These are phyloP conservation scores for Ophonus ardosiacus DNA, from an alignment of 2,888 invertebrate genomes.

Conservation along the genomic window DNA sequence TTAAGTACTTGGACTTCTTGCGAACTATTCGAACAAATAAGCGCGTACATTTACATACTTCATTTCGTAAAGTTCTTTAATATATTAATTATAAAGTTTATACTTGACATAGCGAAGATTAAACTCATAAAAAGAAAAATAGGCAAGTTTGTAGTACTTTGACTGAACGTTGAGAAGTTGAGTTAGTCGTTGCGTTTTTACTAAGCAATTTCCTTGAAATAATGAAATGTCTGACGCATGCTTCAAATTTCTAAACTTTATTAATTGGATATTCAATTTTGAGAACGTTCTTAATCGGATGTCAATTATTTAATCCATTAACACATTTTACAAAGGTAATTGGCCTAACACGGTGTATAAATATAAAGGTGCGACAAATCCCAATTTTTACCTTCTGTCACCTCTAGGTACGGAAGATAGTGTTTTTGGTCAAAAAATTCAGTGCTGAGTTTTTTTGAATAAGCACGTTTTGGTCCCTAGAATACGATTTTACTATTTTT, in stretches of 20 bases:
- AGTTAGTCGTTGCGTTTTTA: constrained; percentile 48
- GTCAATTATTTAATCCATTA: too few species aligned
- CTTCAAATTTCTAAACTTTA: constrained; percentile 52
- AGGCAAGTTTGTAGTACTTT: constrained; percentile 21
- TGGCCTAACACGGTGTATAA: too few species aligned
- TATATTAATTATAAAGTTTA: constrained; percentile 62
- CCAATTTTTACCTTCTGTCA: too few species aligned
- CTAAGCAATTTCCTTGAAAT: constrained; percentile 49
- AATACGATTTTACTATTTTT: too few species aligned
- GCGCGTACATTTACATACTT: constrained; percentile 50
- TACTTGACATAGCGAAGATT: constrained; percentile 15
- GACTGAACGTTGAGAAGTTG: neutral
- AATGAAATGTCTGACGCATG: constrained; percentile 57
- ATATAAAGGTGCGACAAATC: too few species aligned
- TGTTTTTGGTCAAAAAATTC: too few species aligned
- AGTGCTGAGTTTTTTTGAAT: too few species aligned
- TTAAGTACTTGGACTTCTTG: constrained; percentile 18
- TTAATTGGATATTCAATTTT: constrained; percentile 51
- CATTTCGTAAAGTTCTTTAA: constrained; percentile 46
- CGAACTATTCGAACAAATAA: constrained; percentile 37
- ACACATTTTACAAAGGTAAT: too few species aligned
- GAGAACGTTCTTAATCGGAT: too few species aligned
- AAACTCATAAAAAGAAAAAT: constrained; percentile 39
- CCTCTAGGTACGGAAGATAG: too few species aligned
- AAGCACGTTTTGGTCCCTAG: too few species aligned